Evolutionary conservation across 2,797 vertebrate species (phyloP), one percentile per base, ranked within the genome.

Genomic region (Prunella strophiata): DNA sequence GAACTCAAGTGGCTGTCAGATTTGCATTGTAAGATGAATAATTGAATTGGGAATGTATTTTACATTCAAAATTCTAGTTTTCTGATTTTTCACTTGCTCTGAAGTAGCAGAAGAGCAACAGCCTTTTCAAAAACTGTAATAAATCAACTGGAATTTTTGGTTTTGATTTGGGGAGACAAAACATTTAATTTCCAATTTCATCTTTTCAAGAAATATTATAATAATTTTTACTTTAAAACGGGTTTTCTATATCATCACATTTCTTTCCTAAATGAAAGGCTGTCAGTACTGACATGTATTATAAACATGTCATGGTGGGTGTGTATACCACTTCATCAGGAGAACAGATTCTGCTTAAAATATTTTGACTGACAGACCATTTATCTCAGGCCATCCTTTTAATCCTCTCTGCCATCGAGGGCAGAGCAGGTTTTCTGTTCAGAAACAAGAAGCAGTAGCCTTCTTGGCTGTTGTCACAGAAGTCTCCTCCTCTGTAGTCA

Each of bases 21-120:
- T 96, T 92, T 92, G n/a, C 87, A 83, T 58, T 77, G 76, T 85
- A 89, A 83, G 30, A 47, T 57, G 91, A 85, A 92, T 74, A 96
- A 85, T 68, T 88, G 85, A 92, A 75, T n/a, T 54, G 2, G 25
- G 48, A 85, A 88, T 80, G 20, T 77, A 77, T 94, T 92, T 94
- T 88, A 58, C 10, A 47, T 85, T 74, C 50, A 77, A 48, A 80
- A 72, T 83, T 77, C 34, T 68, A 74, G 45, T 85, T 85, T 85
- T 52, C 42, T 61, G 50, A 80, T 71, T 67, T 88, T 93, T 72
- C 16, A 19, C 38, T 89, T 83, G 11, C 20, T 83, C 58, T 88
- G 75, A 77, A 85, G 42, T 38, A 89, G 54, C 8, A 93, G n/a
- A 91, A 83, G 55, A 71, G 19, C 18, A 93, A 43, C 30, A 71